Conservation (phyloP, 2,113 vertebrate species). For the Boulengeromyrus knoepffleri region DNA sequence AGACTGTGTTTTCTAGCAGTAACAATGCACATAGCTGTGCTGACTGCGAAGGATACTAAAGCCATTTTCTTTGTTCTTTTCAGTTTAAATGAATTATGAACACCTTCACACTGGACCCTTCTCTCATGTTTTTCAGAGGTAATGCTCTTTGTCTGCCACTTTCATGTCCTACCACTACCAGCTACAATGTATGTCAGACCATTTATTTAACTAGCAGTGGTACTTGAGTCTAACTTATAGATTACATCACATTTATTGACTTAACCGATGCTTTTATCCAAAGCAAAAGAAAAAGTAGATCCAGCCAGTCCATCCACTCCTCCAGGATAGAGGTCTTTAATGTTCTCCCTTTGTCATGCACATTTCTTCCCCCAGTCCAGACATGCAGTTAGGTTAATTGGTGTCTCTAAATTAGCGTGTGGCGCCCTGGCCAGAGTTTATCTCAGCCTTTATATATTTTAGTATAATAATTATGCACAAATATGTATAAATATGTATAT, state of each 20-base stretch:
- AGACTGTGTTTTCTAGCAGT: neutral
- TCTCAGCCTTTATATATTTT: too few species aligned
- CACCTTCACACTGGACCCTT: neutral
- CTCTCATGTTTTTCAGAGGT: neutral
- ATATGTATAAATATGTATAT: too few species aligned
- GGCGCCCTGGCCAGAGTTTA: neutral
- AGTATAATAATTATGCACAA: too few species aligned
- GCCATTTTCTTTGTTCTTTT: neutral
- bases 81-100: neutral
- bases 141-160: neutral
- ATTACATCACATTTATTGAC: neutral
- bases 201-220: neutral
- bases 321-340: neutral
- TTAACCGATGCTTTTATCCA: neutral
- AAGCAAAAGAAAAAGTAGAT: neutral
- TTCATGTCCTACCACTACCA: neutral
- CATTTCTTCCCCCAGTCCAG: neutral
- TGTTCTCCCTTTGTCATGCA: neutral
- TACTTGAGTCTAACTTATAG: neutral
- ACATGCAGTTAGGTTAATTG: neutral
- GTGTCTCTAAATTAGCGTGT: neutral
- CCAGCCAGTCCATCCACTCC: neutral
- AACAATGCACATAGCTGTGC: neutral
- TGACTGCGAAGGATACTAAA: neutral
- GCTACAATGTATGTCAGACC: neutral